These are phyloP conservation scores for Notospermus geniculatus DNA, from an alignment of 1,140 invertebrate genomes.

Conservation along the genomic window DNA sequence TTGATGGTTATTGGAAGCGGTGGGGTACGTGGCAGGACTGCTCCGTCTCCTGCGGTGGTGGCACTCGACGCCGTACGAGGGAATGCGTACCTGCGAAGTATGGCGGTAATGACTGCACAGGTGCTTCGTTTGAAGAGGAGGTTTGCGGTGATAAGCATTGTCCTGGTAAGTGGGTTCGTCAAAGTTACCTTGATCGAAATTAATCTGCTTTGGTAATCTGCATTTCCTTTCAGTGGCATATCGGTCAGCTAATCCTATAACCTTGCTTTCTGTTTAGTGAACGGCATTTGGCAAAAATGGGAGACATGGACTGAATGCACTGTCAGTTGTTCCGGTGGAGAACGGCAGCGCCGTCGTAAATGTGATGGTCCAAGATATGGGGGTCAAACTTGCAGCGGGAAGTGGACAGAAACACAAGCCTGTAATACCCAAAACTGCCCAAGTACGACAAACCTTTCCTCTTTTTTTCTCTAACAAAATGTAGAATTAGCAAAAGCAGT, in stretches of 20 bases:
- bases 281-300: conserved; percentile 50
- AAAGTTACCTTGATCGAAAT: background rate
- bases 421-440: conserved; percentile 39
- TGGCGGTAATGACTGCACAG: conserved; percentile 28
- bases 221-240: background rate
- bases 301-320: conserved; percentile 84
- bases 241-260: background rate
- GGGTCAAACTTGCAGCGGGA: conserved; percentile 32
- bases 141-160: conserved; percentile 33
- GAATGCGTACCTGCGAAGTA: background rate
- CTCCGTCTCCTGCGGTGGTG: background rate
- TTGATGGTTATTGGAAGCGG: conserved; percentile 3
- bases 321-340: conserved; percentile 84
- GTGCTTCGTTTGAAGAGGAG: conserved; percentile 20
- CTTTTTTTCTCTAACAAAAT: no score
- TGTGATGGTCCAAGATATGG: conserved; percentile 41
- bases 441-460: no score
- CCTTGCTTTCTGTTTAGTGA: conserved; percentile 27
- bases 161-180: conserved; percentile 30
- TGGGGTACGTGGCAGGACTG: conserved; percentile 6
- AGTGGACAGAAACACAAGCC: conserved; percentile 19
- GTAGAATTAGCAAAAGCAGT: no score
- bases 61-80: background rate
- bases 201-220: background rate
- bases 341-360: conserved; percentile 63